Base-by-base conservation (phyloP, 2,888 invertebrate genomes). In the Tinea pellionella region DNA sequence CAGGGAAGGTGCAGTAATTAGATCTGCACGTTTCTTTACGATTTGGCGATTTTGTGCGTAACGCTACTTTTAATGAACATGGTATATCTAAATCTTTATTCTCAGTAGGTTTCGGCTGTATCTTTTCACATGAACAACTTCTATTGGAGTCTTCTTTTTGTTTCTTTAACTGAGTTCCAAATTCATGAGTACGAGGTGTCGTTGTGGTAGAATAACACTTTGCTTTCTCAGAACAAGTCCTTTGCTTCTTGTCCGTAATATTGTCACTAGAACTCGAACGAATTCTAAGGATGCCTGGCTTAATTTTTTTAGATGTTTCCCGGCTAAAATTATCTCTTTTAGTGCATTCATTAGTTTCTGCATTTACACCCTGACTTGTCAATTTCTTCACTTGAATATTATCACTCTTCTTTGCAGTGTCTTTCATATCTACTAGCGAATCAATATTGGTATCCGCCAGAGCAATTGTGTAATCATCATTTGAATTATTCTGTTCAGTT, bases 371-470 rank as follows among this genome's bases (percentile, higher is more conserved):
- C 65, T 71, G 64, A 37, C 61, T 61, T 24, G 47, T 15, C 1
- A 47, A 2, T 15, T 6, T 7, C n/a, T 47, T 47, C n/a, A 16
- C 15, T 15, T 15, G 13, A 47, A 47, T 24, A 43, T 53, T 53
- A 51, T 32, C 32, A 53, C 9, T 24, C 13, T 53, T 8, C n/a
- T 53, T 53, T 24, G n/a, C 9, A 3, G 13, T 2, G 13, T 32
- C 57, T n/a, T 57, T 73, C 62, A 78, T 68, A 58, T 66, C 74
- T 2, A 83, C 77, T 66, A 72, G 76, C 8, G 85, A 68, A 18
- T 74, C 80, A 81, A 86, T 83, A 63, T 84, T 84, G 47, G 85
- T 85, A n/a, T 83, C 84, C 65, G 78, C 70, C 62, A 85, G 78
- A 13, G 86, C 85, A 64, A 84, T 77, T 6, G 71, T 71, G 61